Evolutionary conservation across 2,113 vertebrate species (phyloP).

Genomic region (Gorsachius goisagi): DNA sequence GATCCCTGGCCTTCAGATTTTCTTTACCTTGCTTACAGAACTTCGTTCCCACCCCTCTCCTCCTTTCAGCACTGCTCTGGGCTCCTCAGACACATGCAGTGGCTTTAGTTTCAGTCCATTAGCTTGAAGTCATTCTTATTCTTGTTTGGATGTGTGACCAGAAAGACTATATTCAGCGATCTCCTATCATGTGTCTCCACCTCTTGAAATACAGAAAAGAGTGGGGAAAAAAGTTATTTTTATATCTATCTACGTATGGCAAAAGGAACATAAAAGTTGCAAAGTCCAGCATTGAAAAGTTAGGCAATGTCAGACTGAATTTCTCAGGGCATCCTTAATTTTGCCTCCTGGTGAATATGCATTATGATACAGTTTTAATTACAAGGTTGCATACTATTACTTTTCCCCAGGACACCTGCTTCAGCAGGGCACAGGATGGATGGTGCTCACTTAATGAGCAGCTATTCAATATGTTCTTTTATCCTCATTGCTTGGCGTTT

Average conservation of each 20-base stretch:
- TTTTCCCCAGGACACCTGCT: conserved; percentile 68
- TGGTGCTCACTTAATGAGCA: conserved; percentile 61
- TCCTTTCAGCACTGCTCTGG: neutral
- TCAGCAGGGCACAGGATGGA: conserved; percentile 58
- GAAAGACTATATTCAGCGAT: neutral
- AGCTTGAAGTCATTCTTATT: neutral
- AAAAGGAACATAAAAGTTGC: neutral
- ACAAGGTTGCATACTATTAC: conserved; percentile 59
- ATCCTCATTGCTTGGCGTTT: conserved; percentile 54
- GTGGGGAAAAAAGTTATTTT: neutral
- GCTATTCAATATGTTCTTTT: conserved; percentile 66
- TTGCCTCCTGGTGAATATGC: conserved; percentile 56
- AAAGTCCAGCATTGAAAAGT: conserved; percentile 15
- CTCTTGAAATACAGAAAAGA: neutral
- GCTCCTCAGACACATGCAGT: neutral
- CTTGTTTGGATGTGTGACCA: neutral
- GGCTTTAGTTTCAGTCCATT: neutral
- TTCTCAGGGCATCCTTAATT: conserved; percentile 50
- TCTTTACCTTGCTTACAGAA: neutral
- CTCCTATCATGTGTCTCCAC: neutral
- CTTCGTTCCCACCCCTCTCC: neutral
- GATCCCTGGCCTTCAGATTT: neutral
- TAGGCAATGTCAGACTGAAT: conserved; percentile 14
- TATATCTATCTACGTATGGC: neutral
- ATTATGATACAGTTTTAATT: conserved; percentile 64